These are phyloP conservation scores for Nomada fucata DNA, from an alignment of 2,888 invertebrate genomes.

Conservation along the genomic window DNA sequence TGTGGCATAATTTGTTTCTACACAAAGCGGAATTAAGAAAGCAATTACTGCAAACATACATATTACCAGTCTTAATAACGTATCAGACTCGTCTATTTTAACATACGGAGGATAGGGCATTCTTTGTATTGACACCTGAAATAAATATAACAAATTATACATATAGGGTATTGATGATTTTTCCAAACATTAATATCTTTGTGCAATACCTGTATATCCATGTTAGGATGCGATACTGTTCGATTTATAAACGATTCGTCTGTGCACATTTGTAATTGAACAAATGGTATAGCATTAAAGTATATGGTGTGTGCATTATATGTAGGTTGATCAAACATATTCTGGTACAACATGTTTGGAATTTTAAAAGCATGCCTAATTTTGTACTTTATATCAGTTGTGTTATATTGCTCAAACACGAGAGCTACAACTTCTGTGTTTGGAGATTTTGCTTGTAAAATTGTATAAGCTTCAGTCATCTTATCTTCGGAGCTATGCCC, in stretches of 20 bases:
- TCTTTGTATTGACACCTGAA: slow-evolving; percentile 78
- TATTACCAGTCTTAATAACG: slow-evolving; percentile 68
- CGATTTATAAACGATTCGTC: slow-evolving; percentile 76
- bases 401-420: slow-evolving; percentile 72
- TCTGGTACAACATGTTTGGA: slow-evolving; percentile 66
- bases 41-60: slow-evolving; percentile 74
- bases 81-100: slow-evolving; percentile 68
- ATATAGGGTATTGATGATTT: neutral
- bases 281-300: slow-evolving; percentile 66
- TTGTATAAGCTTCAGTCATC: slow-evolving; percentile 73
- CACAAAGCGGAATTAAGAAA: slow-evolving; percentile 78
- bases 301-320: slow-evolving; percentile 1
- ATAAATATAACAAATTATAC: slow-evolving; percentile 15
- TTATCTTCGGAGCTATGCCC: slow-evolving; percentile 75
- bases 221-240: slow-evolving; percentile 45
- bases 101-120: slow-evolving; percentile 81
- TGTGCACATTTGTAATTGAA: slow-evolving; percentile 78
- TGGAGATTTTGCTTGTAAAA: slow-evolving; percentile 62
- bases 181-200: neutral
- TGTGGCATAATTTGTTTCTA: slow-evolving; percentile 78
- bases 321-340: slow-evolving; percentile 26
- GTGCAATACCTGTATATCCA: slow-evolving; percentile 48
- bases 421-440: slow-evolving; percentile 71
- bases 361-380: slow-evolving; percentile 70
- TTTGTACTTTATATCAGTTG: slow-evolving; percentile 75